A percentile compares a stretch with the other conserved stretches of the same genome.
phyloP scores from a whole-genome alignment of 92 coral and sea anemone genomes.

The Zoanthus sociatus region DNA sequence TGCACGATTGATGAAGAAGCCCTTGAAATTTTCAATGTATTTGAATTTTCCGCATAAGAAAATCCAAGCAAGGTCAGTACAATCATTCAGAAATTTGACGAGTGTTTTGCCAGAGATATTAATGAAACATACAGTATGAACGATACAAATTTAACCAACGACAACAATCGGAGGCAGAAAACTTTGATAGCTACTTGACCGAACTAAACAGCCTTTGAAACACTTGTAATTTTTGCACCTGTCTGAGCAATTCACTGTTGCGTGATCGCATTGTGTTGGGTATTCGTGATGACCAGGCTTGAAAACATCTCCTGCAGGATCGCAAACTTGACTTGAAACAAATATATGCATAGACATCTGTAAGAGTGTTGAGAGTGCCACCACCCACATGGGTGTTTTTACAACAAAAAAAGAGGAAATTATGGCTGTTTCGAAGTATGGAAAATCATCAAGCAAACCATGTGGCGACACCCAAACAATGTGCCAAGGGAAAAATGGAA shows the following conservation, averaged over 20 bases:
- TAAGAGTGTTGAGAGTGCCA: neutral
- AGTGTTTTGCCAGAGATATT: too few relatives aligned
- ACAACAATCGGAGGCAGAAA: slow-evolving; percentile 28
- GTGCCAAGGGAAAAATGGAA: neutral
- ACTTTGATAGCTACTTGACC: slow-evolving; percentile 33
- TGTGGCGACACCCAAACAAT: too few relatives aligned
- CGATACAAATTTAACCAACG: slow-evolving; percentile 34
- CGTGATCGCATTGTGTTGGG: slow-evolving; percentile 51
- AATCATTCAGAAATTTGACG: too few relatives aligned
- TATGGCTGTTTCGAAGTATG: slow-evolving; percentile 32
- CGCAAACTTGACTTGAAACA: too few relatives aligned
- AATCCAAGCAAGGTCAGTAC: too few relatives aligned
- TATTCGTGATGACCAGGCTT: slow-evolving; percentile 27
- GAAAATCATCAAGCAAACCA: neutral
- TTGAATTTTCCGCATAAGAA: too few relatives aligned
- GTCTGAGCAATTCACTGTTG: slow-evolving; percentile 51
- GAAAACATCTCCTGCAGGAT: slow-evolving; percentile 34
- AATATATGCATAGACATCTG: too few relatives aligned
- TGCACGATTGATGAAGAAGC: too few relatives aligned
- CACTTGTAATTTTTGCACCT: slow-evolving; percentile 44
- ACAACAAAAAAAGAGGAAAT: slow-evolving; percentile 27
- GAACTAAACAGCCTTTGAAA: slow-evolving; percentile 36
- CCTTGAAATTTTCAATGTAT: too few relatives aligned
- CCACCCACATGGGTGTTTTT: slow-evolving; percentile 43
- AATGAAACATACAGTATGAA: too few relatives aligned